Evolutionary conservation across 1,140 invertebrate species (phyloP).

Genomic region (Neelides sp.): DNA sequence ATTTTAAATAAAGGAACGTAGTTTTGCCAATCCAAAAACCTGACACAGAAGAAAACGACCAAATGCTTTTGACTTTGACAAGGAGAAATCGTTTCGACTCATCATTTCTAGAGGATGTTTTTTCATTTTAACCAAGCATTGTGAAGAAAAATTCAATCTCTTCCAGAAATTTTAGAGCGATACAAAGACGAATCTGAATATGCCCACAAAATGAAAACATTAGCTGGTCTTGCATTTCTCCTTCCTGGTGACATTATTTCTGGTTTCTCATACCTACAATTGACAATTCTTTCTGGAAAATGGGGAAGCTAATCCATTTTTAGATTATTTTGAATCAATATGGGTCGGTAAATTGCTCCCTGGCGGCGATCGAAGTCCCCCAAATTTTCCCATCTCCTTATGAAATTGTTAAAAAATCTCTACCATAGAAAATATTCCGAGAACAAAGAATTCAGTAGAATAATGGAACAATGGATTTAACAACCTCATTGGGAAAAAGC

Average conservation of each 20-base stretch:
- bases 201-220: background rate
- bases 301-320: background rate
- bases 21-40: too few relatives aligned
- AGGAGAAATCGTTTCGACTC: too few relatives aligned
- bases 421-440: background rate
- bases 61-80: too few relatives aligned
- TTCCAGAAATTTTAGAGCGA: background rate
- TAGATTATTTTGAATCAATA: background rate
- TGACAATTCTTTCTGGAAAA: background rate
- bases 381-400: background rate
- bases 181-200: background rate
- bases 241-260: background rate
- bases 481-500: too few relatives aligned
- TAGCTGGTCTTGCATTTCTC: background rate
- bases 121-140: slow-evolving; percentile 15
- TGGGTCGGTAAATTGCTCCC: background rate
- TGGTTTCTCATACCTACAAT: background rate
- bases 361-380: background rate
- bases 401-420: slow-evolving; percentile 10
- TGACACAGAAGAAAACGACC: too few relatives aligned
- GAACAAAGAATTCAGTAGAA: slow-evolving; percentile 5
- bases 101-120: slow-evolving; percentile 3
- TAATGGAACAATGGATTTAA: too few relatives aligned
- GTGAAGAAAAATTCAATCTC: slow-evolving; percentile 7
- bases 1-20: too few relatives aligned